Evolutionary conservation across 2,888 invertebrate genomes (phyloP), one percentile per base, ranked within the genome.

Genomic region (Corbicula japonica): DNA sequence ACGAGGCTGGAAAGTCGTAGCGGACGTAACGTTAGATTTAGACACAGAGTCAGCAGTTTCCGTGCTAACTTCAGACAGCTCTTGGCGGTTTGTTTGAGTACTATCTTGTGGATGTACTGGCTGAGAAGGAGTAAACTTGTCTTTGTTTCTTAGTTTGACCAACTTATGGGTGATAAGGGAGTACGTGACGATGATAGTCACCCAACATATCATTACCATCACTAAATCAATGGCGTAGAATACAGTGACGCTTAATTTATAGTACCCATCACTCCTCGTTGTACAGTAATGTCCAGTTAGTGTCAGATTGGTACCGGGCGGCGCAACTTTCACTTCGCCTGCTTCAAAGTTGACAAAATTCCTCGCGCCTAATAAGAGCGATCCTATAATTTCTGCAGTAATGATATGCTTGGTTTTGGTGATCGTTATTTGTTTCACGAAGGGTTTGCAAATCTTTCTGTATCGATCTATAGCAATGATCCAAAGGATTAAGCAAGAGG

Each of bases 391-490:
- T 12, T 56, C 30, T 18, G 26, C 46, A 1, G n/a, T 3, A 0
- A 72, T 18, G 1, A 46, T 28, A 2, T 30, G 12, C 23, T 50
- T 35, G 10, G 77, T 66, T 52, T 34, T 35, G 28, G 30, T 50
- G 15, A 62, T 46, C 5, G 60, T 61, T 28, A 77, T 66, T 38
- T 77, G 77, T n/a, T 54, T 66, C 0, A 23, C 66, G 32, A 66
- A 46, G 2, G 77, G 77, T 32, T 35, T 48, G 35, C 77, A 77
- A 28, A 77, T 44, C 34, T 66, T 77, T 12, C 41, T 44, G 44
- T 77, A 60, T 30, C 76, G 38, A 46, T 77, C 72, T 15, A 77
- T 56, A 0, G 77, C 65, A 12, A 77, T 66, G 8, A 77, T 35
- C 72, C 66, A 71, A 48, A 77, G 35, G 8, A 72, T 72, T 5